Base-by-base conservation (phyloP, 2,888 invertebrate species). In the Sinotaia quadrata region DNA sequence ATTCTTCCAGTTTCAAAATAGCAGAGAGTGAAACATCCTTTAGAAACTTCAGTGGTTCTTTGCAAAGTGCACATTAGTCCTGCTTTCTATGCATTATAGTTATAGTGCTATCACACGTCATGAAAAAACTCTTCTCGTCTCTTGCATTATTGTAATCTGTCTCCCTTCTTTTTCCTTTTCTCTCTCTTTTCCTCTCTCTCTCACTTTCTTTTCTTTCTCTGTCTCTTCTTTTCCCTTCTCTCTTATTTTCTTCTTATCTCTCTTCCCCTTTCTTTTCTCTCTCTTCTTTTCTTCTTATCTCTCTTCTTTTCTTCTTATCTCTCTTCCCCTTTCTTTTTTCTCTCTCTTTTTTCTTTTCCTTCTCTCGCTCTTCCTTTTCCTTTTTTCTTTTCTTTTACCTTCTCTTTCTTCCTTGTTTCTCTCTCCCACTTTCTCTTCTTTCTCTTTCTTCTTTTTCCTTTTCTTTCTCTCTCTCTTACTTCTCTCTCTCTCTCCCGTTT, bases 371-470 rank as follows among this genome's bases (percentile, higher is more conserved):
- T 15, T 41, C 15, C 44, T 41, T 41, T 15, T 41, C 15, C 44
- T 15, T 41, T 12, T 58, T 37, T 58, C 34, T 33, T 37, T 58
- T n/a, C 36, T 5, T 33, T 37, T 58, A 15, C 10, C 12, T 61
- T 27, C 44, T 36, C 33, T 3, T 29, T 36, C 27, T 18, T 44
- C 29, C 52, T 54, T 34, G n/a, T 37, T 18, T 63, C 62, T 62
- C 51, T 63, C 36, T 63, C 63, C 15, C 10, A 27, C 36, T 51
- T 34, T 63, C 63, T 34, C 63, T 63, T 27, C 33, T 41, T 27
- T 52, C 37, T 54, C 62, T 47, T 51, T 61, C 47, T 27, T 10
- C 27, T 21, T 41, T n/a, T 27, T 41, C 21, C n/a, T 21, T 29
- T 27, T 21, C 18, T 58, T 18, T 37, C 21, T 37, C 37, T 34